Evolutionary conservation across 2,797 vertebrate species (phyloP).

Genomic region (Pipistrellus pygmaeus): DNA sequence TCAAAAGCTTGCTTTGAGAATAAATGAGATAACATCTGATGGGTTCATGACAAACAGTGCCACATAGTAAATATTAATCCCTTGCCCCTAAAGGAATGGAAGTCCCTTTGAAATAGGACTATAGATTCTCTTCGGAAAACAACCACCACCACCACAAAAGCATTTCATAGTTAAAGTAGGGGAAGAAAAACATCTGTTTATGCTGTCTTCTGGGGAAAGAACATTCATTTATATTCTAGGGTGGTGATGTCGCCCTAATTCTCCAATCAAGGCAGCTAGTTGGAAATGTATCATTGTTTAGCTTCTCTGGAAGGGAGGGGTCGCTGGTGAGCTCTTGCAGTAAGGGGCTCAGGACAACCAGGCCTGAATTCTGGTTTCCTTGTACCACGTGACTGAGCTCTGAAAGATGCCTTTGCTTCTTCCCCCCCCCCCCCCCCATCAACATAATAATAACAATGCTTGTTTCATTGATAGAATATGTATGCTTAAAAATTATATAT

Average conservation of each 20-base stretch:
- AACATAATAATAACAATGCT: neutral
- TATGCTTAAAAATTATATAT: constrained; percentile 32
- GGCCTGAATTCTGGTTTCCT: constrained; percentile 46
- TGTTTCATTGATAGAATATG: constrained; percentile 45
- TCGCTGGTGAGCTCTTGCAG: neutral
- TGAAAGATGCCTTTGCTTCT: neutral
- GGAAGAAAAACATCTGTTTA: constrained; percentile 68
- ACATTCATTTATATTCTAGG: constrained; percentile 67
- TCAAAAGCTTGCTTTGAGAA: constrained; percentile 18
- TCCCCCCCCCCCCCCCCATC: neutral
- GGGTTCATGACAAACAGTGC: constrained; percentile 20
- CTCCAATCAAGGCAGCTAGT: constrained; percentile 15
- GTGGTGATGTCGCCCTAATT: constrained; percentile 15
- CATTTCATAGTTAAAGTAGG: constrained; percentile 68
- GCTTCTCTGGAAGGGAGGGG: neutral
- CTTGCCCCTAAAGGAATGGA: constrained; percentile 25
- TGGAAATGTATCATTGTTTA: constrained; percentile 45
- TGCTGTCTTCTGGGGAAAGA: constrained; percentile 58
- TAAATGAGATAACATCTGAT: constrained; percentile 40
- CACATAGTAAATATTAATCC: constrained; percentile 57
- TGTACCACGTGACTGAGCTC: neutral
- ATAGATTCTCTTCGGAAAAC: constrained; percentile 48
- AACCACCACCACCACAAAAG: constrained; percentile 37
- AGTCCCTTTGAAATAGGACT: constrained; percentile 52
- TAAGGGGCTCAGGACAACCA: neutral